Conservation (phyloP, 2,888 invertebrate genomes). For the Andrena flavipes region DNA sequence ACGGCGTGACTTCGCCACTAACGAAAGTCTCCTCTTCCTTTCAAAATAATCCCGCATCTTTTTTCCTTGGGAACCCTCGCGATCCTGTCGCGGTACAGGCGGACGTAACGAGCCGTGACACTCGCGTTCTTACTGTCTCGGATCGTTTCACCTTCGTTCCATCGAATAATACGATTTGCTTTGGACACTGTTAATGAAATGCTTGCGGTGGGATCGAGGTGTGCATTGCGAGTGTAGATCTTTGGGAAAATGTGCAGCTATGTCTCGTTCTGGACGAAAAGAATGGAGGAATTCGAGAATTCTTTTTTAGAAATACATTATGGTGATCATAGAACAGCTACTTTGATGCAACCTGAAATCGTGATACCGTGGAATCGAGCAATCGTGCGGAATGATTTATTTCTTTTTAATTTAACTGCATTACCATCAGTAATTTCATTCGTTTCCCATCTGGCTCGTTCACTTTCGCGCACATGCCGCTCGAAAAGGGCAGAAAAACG, state of each 20-base stretch:
- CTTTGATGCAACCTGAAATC: no score
- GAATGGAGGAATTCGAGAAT: no score
- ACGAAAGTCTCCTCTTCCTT: constrained; percentile 84
- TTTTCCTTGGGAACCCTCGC: constrained; percentile 63
- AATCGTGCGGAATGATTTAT: no score
- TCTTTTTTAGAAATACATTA: not conserved
- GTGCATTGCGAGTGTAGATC: not conserved
- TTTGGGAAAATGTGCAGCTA: not conserved
- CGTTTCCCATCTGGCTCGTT: no score
- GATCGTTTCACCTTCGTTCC: constrained; percentile 49
- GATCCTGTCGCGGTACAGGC: constrained; percentile 44
- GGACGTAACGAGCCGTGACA: constrained; percentile 78
- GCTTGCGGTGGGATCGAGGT: not conserved
- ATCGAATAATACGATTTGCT: not conserved
- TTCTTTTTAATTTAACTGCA: no score
- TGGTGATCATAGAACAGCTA: no score
- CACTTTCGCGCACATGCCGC: no score
- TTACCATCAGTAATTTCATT: no score
- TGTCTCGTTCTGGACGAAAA: not conserved
- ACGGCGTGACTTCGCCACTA: constrained; percentile 61
- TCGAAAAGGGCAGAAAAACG: no score
- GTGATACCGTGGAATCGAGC: no score
- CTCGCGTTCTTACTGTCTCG: constrained; percentile 66
- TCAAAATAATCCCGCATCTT: constrained; percentile 79
- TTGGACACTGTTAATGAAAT: not conserved